phyloP scores from a whole-genome alignment of 2,888 invertebrate species.

The Rotaria macrura region DNA sequence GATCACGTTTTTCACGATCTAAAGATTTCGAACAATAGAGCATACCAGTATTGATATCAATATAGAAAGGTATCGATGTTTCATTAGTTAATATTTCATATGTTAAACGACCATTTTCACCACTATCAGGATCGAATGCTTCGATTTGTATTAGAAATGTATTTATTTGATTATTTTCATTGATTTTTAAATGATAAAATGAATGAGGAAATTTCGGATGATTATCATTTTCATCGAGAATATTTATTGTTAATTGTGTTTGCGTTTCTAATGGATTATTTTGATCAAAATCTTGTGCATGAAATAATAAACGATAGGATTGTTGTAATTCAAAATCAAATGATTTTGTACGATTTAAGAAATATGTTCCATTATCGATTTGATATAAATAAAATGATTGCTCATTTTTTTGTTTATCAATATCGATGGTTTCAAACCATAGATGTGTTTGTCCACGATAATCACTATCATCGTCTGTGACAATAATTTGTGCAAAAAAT shows the following conservation, averaged over 20 bases:
- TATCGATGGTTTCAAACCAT: not conserved
- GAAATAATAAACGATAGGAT: not conserved
- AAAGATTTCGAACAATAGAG: not conserved
- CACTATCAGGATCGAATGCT: not conserved
- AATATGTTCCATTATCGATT: conserved; percentile 1
- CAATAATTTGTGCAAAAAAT: conserved; percentile 1
- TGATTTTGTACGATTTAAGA: not conserved
- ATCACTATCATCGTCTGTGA: not conserved
- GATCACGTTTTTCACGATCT: not conserved
- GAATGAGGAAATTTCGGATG: not conserved
- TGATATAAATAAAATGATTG: conserved; percentile 8
- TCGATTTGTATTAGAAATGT: not conserved
- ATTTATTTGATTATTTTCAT: not conserved
- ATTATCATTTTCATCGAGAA: conserved; percentile 20
- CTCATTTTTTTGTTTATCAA: not conserved
- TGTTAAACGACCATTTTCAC: not conserved
- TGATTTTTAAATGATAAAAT: not conserved
- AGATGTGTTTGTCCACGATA: not conserved
- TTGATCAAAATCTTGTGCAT: conserved; percentile 3
- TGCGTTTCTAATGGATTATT: not conserved
- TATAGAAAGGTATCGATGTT: not conserved
- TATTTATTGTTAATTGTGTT: not conserved
- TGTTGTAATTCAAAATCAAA: not conserved
- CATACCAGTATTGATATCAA: not conserved
- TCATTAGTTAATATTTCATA: not conserved